Evolutionary conservation across 2,888 invertebrate genomes (phyloP).

Genomic region (Macaria notata): DNA sequence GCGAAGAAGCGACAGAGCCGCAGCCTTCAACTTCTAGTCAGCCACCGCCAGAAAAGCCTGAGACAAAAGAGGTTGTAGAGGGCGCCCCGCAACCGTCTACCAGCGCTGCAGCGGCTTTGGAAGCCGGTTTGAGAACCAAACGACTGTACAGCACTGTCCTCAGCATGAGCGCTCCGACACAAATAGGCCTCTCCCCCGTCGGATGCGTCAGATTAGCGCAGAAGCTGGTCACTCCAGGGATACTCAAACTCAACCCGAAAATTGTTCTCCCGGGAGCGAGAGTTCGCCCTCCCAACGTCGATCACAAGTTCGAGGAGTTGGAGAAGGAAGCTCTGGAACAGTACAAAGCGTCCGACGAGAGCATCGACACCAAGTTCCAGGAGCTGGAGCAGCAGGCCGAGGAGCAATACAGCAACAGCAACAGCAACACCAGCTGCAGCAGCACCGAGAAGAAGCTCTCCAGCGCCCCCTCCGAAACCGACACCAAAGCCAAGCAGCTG

Average conservation of each 20-base stretch:
- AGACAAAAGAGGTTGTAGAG: constrained; percentile 47
- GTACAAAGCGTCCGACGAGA: constrained; percentile 81
- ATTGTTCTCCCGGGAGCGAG: constrained; percentile 61
- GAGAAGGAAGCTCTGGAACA: constrained; percentile 83
- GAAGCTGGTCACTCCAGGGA: constrained; percentile 64
- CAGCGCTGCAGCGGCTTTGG: constrained; percentile 59
- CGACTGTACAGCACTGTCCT: constrained; percentile 81
- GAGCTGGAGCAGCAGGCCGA: constrained; percentile 85
- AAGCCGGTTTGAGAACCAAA: constrained; percentile 61
- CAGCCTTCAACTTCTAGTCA: constrained; percentile 31
- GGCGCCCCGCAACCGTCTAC: constrained; percentile 63
- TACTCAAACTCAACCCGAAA: constrained; percentile 70
- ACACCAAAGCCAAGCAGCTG: constrained; percentile 53
- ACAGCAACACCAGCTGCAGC: constrained; percentile 76
- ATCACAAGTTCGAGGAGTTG: constrained; percentile 78
- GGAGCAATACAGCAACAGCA: constrained; percentile 84
- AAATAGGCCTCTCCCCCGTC: constrained; percentile 54
- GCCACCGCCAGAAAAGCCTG: constrained; percentile 40
- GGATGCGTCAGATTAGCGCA: constrained; percentile 63
- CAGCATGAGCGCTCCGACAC: constrained; percentile 69
- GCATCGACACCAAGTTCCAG: constrained; percentile 82
- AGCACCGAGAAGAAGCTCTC: constrained; percentile 62
- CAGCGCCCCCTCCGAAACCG: constrained; percentile 45
- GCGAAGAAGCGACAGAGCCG: constrained; percentile 20
- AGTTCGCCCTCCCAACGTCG: constrained; percentile 57